Evolutionary conservation across 2,113 vertebrate species (phyloP).

Genomic region (Tor tambroides): DNA sequence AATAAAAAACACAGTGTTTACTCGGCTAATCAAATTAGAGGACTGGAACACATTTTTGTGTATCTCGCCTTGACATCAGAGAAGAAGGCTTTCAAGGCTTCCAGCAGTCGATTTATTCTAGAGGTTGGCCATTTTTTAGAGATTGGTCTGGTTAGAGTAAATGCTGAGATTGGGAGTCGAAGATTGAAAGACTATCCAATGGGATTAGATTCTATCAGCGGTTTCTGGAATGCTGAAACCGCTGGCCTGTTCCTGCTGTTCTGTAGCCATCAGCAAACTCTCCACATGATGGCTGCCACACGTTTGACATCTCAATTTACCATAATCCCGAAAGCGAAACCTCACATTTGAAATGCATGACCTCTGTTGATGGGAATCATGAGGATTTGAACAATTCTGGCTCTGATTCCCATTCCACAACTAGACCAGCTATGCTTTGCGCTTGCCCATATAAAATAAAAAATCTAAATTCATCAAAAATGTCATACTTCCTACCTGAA

Average conservation of each 20-base stretch:
- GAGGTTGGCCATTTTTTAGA: neutral
- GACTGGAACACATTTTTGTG: neutral
- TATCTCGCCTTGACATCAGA: neutral
- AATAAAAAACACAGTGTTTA: neutral
- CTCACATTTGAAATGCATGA: constrained; percentile 7
- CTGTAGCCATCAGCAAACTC: constrained; percentile 13
- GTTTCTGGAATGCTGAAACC: neutral
- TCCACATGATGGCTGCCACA: neutral
- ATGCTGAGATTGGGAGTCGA: constrained; percentile 11
- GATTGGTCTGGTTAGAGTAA: neutral
- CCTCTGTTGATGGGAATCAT: constrained; percentile 6
- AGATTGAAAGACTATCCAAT: constrained; percentile 16
- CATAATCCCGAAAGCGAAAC: constrained; percentile 5
- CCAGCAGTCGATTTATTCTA: neutral
- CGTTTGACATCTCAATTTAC: constrained; percentile 8
- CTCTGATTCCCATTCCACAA: neutral
- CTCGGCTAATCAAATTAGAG: neutral
- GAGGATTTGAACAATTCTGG: neutral
- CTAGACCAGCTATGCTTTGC: neutral
- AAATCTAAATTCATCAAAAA: neutral
- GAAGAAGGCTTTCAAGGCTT: neutral
- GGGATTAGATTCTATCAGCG: constrained; percentile 15
- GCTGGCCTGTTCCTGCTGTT: neutral
- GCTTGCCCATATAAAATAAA: neutral
- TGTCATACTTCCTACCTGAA: neutral